Conservation (phyloP, 2,797 vertebrate species). For the Liparis tanakae region DNA sequence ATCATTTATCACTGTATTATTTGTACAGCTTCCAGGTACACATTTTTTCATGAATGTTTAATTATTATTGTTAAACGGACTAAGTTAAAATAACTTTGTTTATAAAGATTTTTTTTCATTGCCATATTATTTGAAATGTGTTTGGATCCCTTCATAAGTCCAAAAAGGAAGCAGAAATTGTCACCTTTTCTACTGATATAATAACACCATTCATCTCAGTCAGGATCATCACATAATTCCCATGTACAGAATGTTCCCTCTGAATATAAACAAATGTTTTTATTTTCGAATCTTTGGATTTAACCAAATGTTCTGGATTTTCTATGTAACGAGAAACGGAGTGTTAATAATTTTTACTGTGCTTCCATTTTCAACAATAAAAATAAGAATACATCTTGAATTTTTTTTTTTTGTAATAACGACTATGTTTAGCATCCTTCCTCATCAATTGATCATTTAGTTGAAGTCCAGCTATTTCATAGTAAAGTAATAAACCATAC, state of each 20-base stretch:
- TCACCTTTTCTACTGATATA: constrained; percentile 48
- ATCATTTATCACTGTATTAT: constrained; percentile 5
- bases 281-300: constrained; percentile 15
- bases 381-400: constrained; percentile 34
- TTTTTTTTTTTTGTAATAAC: neutral
- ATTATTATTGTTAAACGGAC: constrained; percentile 48
- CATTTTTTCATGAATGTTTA: constrained; percentile 46
- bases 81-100: constrained; percentile 51
- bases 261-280: constrained; percentile 23
- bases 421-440: neutral
- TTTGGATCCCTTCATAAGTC: constrained; percentile 8
- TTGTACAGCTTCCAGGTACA: constrained; percentile 59
- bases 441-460: neutral
- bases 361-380: constrained; percentile 68
- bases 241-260: constrained; percentile 22
- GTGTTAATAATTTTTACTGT: constrained; percentile 46
- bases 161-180: constrained; percentile 28
- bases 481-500: neutral
- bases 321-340: constrained; percentile 37
- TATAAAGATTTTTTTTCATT: constrained; percentile 40
- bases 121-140: constrained; percentile 25
- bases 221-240: constrained; percentile 14
- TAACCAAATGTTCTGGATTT: constrained; percentile 25
- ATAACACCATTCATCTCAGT: constrained; percentile 20
- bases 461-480: neutral